Evolutionary conservation across 1,140 invertebrate species (phyloP), one percentile per base, ranked within the genome.

Genomic region (Brachionus asplanchnoidis): DNA sequence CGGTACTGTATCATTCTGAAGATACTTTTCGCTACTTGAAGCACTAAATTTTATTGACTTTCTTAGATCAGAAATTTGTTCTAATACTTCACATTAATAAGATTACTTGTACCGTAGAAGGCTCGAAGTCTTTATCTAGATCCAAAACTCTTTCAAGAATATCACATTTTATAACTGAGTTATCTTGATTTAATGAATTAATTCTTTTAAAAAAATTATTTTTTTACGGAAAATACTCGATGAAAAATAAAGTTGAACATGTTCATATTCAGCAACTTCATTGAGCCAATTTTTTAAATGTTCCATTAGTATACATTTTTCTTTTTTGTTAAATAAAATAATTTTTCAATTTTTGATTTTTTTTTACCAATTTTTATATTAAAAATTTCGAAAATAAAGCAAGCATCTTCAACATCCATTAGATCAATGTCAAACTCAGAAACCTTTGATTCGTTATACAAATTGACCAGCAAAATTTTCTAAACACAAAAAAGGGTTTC

Each of bases 261-360:
- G 73, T 20, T 77, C 73, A 50, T 50, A 50, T 26, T 77, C 73
- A 46, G 26, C 8, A 14, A 8, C 26, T 77, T 77, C 73, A 8
- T 77, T 77, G 11, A 77, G 14, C 73, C 73, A 77, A 46, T 46
- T 77, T 50, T 77, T 77, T 26, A 77, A 77, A 50, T 50, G 46
- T 50, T 77, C 73, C 17, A 77, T 50, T 5, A 77, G 2, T 9
- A 50, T 17, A 23, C 20, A 36, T 26, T 77, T 23, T 14, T 77
- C 73, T 77, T 60, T 60, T 20, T 53, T 14, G n/a, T n/a, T 5
- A 53, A 60, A 60, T 20, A 20, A 60, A 20, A 26, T 65, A 36
- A 14, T 68, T 68, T 68, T 32, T 68, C 11, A 32, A 68, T 28
- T 68, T 32, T 7, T 0, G 12, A 68, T 46, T 17, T 42, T 14